phyloP scores from a whole-genome alignment of 2,888 invertebrate genomes.

The Camptogramma bilineatum region DNA sequence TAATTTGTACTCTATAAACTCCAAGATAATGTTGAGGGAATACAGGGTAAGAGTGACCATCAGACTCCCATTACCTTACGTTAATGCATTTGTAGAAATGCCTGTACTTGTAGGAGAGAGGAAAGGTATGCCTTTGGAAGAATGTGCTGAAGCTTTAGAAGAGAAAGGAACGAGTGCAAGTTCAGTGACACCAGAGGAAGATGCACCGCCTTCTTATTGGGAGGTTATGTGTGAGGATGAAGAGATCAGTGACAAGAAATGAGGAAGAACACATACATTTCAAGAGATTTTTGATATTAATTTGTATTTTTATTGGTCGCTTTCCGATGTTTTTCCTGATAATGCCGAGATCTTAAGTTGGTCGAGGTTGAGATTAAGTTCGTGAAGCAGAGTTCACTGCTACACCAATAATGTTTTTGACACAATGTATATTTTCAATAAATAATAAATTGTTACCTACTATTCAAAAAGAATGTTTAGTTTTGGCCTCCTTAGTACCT shows the following conservation, averaged over 20 bases:
- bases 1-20: conserved; percentile 18
- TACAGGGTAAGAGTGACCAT: conserved; percentile 32
- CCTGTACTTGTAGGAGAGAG: conserved; percentile 32
- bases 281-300: too few relatives aligned
- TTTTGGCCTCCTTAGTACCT: too few relatives aligned
- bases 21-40: conserved; percentile 28
- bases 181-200: neutral
- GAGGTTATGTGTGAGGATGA: conserved; percentile 42
- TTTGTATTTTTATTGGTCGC: too few relatives aligned
- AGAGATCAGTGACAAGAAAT: neutral
- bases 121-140: neutral
- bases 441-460: too few relatives aligned
- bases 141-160: neutral
- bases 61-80: conserved; percentile 35
- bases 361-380: too few relatives aligned
- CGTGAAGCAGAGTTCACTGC: too few relatives aligned
- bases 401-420: too few relatives aligned
- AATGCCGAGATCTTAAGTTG: too few relatives aligned
- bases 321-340: too few relatives aligned
- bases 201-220: conserved; percentile 43
- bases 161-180: neutral
- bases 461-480: too few relatives aligned
- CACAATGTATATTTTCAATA: too few relatives aligned
- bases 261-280: too few relatives aligned
- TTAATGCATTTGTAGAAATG: conserved; percentile 27